Evolutionary conservation across 2,888 invertebrate genomes (phyloP).

Genomic region (Ormyrus pomaceus): DNA sequence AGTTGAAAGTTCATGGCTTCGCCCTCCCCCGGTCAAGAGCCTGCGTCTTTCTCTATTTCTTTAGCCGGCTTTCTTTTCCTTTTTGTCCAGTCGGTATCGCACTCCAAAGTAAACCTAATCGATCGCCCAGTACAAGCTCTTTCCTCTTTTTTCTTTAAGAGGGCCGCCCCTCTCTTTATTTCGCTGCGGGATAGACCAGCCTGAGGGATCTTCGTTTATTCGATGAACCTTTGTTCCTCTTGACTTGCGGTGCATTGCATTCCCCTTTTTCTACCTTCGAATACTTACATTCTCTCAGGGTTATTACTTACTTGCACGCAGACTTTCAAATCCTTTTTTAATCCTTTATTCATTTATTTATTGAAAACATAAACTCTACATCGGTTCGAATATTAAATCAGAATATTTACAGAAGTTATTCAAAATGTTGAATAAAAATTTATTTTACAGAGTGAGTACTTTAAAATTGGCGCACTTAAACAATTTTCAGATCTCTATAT

Average conservation of each 20-base stretch:
- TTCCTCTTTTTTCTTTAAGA: conserved; percentile 2
- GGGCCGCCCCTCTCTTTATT: conserved; percentile 34
- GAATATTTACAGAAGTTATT: no score
- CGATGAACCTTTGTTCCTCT: conserved; percentile 43
- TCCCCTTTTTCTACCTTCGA: no score
- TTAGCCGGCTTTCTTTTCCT: background rate
- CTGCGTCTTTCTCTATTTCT: conserved; percentile 1
- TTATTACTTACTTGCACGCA: no score
- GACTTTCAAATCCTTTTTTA: no score
- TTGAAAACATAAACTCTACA: no score
- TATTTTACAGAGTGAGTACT: no score
- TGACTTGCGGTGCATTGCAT: conserved; percentile 46
- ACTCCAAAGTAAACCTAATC: conserved; percentile 60
- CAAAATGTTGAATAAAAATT: no score
- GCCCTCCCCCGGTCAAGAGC: conserved; percentile 36
- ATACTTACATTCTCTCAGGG: no score
- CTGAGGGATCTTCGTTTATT: conserved; percentile 42
- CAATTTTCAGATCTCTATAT: no score
- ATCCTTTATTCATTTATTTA: no score
- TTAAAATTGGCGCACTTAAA: no score
- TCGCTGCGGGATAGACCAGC: conserved; percentile 36
- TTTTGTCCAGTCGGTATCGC: conserved; percentile 57
- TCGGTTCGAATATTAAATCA: no score
- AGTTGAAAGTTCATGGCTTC: conserved; percentile 61
- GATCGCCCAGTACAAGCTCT: conserved; percentile 47